Evolutionary conservation across 2,113 vertebrate species (phyloP), one percentile per base, ranked within the genome.

Genomic region (Corythoichthys intestinalis): DNA sequence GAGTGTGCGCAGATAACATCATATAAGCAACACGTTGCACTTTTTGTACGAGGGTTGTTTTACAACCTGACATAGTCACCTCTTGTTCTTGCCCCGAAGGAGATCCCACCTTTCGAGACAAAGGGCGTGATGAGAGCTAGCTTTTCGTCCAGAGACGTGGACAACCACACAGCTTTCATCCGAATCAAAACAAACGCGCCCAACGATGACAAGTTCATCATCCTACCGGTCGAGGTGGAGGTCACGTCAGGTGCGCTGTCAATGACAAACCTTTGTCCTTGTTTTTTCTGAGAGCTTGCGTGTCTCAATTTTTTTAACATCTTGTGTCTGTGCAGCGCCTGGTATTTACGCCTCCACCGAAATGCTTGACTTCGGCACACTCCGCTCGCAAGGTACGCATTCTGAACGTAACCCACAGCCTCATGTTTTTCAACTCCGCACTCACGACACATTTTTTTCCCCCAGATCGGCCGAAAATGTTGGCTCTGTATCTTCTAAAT

Each of bases 71-170:
- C 17, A 62, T 62, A 10, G 34, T 66, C 6, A 54, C n/a, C 61
- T 49, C 11, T 34, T 12, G 6, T 14, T 47, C 67, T 59, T 34
- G 15, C 56, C 83, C 20, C 65, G 0, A 82, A 98, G 97, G 97
- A 98, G 91, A 98, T 99, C 53, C 96, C 96, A 76, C 97, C 97
- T 0, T 99, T 98, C 74, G 97, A 99, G 93, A 99, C 97, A 17
- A 99, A 98, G 86, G 97, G 96, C 77, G 97, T 99, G 75, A 98
- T 99, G 96, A 94, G 97, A 92, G 97, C 97, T 83, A 98, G 97
- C 77, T 98, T 99, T 90, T 98, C 96, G 0, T 99, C 97, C 4
- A 92, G 96, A 90, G 96, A 98, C 77, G 96, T 93, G 41, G 96
- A 99, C 92, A 98, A 99, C 92, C 97, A 98, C 85, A 99, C 97